Evolutionary conservation across 2,888 invertebrate species (phyloP), one percentile per base, ranked within the genome.

Genomic region (Pyrrhia umbra): DNA sequence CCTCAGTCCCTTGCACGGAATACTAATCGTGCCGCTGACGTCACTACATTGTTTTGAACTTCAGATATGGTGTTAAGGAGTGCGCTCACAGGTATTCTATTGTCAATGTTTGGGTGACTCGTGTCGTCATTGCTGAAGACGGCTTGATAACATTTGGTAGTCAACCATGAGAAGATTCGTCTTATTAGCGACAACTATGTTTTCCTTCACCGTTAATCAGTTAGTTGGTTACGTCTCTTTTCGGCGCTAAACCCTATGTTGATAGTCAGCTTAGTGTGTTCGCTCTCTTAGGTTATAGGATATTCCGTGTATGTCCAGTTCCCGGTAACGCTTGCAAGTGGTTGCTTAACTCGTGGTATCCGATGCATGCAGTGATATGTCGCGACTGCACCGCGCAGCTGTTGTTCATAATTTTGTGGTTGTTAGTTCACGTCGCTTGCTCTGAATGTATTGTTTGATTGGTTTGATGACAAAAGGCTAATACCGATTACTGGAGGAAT

Each of bases 1-100:
- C 15, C 54, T 16, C 8, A 8, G 49, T 46, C 21, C 18, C 20
- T 23, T 40, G 27, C 42, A 21, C 27, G n/a, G 70, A 54, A 75
- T 75, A 70, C 45, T 45, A 51, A 75, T 55, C n/a, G 10, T n/a
- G 15, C 42, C 10, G 27, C 23, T 70, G 71, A 67, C 62, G 67
- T 58, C 51, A 70, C 54, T 54, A 20, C 27, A 57, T 51, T 50
- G 54, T 62, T 56, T 23, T 5, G 54, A 34, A 27, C 20, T 18
- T 21, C 15, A 25, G 46, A 55, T 15, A 18, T 18, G 23, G 6
- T 21, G 16, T 46, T 13, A 25, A 23, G 39, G 20, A 43, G 45
- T 18, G 16, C 10, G 13, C 54, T 13, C 37, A 18, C 27, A 21
- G n/a, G 27, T 6, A 37, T 2, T 37, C 37, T 18, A 25, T 15